Base-by-base conservation (phyloP, 2,888 invertebrate species). In the Himalopsyche tibetana region DNA sequence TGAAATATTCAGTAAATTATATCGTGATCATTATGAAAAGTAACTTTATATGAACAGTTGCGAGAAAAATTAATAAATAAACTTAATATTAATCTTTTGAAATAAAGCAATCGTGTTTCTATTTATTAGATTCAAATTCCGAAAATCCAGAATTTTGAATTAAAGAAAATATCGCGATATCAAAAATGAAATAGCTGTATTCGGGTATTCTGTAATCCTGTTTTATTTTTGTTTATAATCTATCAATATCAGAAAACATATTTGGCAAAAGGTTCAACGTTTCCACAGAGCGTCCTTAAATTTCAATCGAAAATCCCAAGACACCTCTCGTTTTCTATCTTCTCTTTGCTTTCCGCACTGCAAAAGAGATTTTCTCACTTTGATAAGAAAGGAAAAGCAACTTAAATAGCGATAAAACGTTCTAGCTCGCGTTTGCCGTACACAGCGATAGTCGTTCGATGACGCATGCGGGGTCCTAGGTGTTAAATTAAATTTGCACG, bases 221-320 rank as follows among this genome's bases (percentile, higher is more conserved):
- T 6, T 63, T 63, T 19, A 63, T 56, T 56, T n/a, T 56, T n/a
- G 8, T n/a, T 56, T n/a, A 74, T 38, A 9, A 36, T 36, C 28
- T 74, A 36, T 74, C 36, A 74, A 74, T 74, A 15, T 74, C 36
- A 9, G 36, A 36, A 74, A 36, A 74, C 5, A 74, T 15, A 74
- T 74, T 74, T 38, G 74, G 74, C 9, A 8, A 74, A 74, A 38
- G 74, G 36, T 74, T 74, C 38, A 38, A 74, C 38, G 19, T 38
- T 36, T 74, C 74, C 74, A 74, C 36, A 19, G 74, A 74, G 74
- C 5, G 38, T 38, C 74, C 36, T 74, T 74, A 74, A 74, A 74
- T 74, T 74, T 74, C 74, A 74, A 74, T 74, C 74, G 74, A 74
- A 74, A 74, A 74, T 74, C 74, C 74, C 74, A 74, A 36, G 74